Evolutionary conservation across 2,113 vertebrate genomes (phyloP), one percentile per base, ranked within the genome.

Genomic region (Aspiorhynchus laticeps): DNA sequence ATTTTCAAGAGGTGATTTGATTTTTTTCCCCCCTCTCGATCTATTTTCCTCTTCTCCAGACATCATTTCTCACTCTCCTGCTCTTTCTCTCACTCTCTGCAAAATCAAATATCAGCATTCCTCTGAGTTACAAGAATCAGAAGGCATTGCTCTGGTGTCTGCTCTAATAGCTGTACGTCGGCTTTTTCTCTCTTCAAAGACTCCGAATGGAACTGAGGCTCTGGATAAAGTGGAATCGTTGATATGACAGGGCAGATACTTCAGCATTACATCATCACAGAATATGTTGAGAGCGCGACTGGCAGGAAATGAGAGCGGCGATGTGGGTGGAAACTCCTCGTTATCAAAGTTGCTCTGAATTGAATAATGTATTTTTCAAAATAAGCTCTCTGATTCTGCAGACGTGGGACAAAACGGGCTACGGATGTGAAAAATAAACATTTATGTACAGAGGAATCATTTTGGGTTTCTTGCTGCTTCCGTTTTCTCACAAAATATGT

Each of bases 1-100:
- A 87, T 89, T 88, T 90, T 89, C 85, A 90, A 81, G 56, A 87
- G 36, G 75, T 87, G 83, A 90, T 88, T 88, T 88, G 82, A 90
- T 88, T 89, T 79, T 87, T 74, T 87, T 56, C 43, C 67, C 76
- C 61, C 51, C 19, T 86, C 65, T 87, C 33, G 7, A 24, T 71
- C 46, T 33, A 26, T 83, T 83, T 83, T 48, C 12, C 76, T 84
- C 76, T 77, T 87, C 84, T 67, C 53, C 80, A 69, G 28, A 83
- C 76, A 46, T 75, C n/a, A 59, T 61, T 80, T 48, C 36, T 73
- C 86, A 19, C 63, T 43, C 73, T 61, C 76, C 51, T 33, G n/a
- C 38, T 83, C 33, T 38, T 71, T 83, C 83, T 31, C 48, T 51
- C 48, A 9, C 41, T 24, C 36, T 83, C 24, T 88, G 24, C 59